Percentiles rank a stretch among this genome's conserved stretches.
Evolutionary conservation across 2,797 vertebrate species (phyloP).

Genomic region (Pseudochirops cupreus): DNA sequence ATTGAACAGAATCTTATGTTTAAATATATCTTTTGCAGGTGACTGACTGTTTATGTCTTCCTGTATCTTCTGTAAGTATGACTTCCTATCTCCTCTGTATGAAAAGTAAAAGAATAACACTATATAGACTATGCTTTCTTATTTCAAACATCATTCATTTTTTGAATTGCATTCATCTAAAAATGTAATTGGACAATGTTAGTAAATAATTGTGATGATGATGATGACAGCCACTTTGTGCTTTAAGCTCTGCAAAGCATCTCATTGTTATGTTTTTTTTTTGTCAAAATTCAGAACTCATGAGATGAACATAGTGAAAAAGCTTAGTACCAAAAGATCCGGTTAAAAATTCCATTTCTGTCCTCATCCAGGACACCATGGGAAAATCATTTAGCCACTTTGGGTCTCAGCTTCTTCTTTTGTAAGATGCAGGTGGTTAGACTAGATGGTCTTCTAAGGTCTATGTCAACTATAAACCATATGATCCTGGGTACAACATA

Average conservation of each 20-base stretch:
- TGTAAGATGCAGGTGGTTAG: background rate
- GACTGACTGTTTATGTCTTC: conserved; percentile 79
- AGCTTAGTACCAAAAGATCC: background rate
- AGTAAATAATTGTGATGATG: background rate
- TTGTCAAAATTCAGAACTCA: background rate
- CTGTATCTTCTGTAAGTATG: conserved; percentile 82
- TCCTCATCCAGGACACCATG: background rate
- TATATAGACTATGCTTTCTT: background rate
- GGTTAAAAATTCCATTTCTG: background rate
- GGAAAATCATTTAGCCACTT: background rate
- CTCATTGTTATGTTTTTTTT: background rate
- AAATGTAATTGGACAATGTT: conserved; percentile 35
- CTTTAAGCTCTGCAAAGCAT: background rate
- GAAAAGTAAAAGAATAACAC: conserved; percentile 24
- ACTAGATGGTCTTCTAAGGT: background rate
- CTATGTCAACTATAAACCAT: background rate
- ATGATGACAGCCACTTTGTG: background rate
- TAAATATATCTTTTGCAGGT: conserved; percentile 70
- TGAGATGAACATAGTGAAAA: background rate
- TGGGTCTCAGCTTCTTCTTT: background rate
- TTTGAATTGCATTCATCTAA: background rate
- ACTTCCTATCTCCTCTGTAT: conserved; percentile 83
- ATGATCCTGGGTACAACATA: conserved; percentile 20
- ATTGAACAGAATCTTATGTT: conserved; percentile 12
- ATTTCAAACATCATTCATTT: conserved; percentile 31